These are phyloP conservation scores for Nezara viridula DNA, from an alignment of 2,888 invertebrate genomes.

Conservation along the genomic window DNA sequence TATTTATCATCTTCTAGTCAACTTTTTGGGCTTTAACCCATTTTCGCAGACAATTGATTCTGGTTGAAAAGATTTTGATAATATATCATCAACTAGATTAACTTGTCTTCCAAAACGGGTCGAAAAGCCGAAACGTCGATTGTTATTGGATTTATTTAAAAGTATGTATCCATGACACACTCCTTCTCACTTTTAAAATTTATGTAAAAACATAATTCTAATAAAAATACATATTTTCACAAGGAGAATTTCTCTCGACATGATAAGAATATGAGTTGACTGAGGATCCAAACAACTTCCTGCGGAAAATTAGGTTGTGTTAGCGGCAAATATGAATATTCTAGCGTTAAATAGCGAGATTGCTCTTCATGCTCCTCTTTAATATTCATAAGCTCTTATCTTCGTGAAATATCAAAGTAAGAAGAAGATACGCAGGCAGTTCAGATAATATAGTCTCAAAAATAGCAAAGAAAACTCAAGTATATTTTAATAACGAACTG, in stretches of 20 bases:
- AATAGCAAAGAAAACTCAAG: background rate
- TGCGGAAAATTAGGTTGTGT: background rate
- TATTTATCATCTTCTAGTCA: too few species aligned
- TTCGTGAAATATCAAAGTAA: background rate
- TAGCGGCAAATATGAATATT: slow-evolving; percentile 28
- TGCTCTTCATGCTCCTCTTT: background rate
- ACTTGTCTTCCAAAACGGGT: too few species aligned
- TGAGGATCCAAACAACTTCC: background rate
- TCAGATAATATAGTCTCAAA: background rate
- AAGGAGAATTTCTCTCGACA: background rate
- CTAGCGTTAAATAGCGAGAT: slow-evolving; percentile 25
- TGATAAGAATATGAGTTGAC: background rate
- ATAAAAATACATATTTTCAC: background rate
- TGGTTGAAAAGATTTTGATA: too few species aligned
- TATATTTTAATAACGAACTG: background rate
- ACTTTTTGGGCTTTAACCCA: too few species aligned
- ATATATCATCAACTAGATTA: too few species aligned
- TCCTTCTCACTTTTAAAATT: too few species aligned
- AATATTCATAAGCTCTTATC: slow-evolving; percentile 33
- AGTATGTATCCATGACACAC: too few species aligned
- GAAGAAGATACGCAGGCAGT: background rate
- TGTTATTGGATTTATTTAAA: too few species aligned
- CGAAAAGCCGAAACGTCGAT: too few species aligned
- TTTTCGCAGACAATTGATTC: too few species aligned
- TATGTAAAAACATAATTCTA: background rate